Conservation (phyloP, 2,797 vertebrate species). For the Aulostomus chinensis region DNA sequence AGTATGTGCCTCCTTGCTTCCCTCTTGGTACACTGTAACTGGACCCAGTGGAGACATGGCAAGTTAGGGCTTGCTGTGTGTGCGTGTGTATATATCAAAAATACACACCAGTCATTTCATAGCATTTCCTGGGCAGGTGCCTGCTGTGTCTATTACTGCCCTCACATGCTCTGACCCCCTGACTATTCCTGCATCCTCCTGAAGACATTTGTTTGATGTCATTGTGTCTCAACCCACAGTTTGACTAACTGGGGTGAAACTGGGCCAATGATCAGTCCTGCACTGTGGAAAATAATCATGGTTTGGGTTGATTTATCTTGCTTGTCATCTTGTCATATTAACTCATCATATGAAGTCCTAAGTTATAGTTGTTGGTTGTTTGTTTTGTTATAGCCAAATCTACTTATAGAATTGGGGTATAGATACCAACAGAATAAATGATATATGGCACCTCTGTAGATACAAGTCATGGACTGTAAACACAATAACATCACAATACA, state of each 20-base stretch:
- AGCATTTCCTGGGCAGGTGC: conserved; percentile 10
- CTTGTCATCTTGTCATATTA: conserved; percentile 21
- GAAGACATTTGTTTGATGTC: conserved; percentile 3
- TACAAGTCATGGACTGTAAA: no score
- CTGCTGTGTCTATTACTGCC: no score
- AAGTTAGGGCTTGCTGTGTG: conserved; percentile 50
- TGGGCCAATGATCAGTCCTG: no score
- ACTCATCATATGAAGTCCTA: neutral
- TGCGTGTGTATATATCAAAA: no score
- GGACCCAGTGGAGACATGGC: conserved; percentile 40
- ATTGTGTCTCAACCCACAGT: neutral
- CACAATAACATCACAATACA: no score
- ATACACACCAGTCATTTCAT: conserved; percentile 33
- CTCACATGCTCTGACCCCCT: conserved; percentile 18
- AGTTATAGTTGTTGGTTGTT: no score
- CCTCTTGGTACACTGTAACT: no score
- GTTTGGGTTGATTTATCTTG: conserved; percentile 46
- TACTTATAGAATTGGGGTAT: neutral
- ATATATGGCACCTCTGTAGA: no score
- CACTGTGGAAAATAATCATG: conserved; percentile 30
- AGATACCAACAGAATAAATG: no score
- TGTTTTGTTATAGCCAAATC: conserved; percentile 23
- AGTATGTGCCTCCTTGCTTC: no score
- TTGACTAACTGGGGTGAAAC: neutral
- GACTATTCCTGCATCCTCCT: no score